Evolutionary conservation across 2,113 vertebrate genomes (phyloP), one percentile per base, ranked within the genome.

Genomic region (Acanthisitta chloris): DNA sequence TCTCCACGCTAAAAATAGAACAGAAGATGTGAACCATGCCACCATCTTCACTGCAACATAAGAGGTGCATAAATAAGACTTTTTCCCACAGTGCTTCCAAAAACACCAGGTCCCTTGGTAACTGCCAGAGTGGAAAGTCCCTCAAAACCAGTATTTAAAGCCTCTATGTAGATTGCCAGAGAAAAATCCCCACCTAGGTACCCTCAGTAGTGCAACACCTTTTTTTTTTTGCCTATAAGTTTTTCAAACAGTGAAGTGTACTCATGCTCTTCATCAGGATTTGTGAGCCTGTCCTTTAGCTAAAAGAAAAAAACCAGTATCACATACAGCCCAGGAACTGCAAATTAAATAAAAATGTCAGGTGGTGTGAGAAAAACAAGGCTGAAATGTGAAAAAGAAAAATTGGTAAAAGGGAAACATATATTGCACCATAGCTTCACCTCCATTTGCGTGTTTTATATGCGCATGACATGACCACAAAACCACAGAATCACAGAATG

Each of bases 381-480:
- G 23, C 12, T 81, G 29, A 89, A 93, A 77, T 49, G 23, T 54
- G n/a, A 49, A 58, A 80, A 86, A 38, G 20, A 33, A 42, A 92
- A 89, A 52, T 2, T 25, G 10, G 11, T 70, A 17, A 84, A 70
- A 91, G 15, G 25, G 15, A 67, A 88, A 73, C 12, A 28, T 28
- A 23, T 12, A 28, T 45, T 52, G 29, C 24, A 38, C 6, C 0
- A 0, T 26, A 64, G 15, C 42, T 69, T 73, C 54, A 57, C 19
- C 5, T 84, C 23, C 12, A 49, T 94, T 33, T 89, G 13, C 59
- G 33, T 55, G 31, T 51, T 72, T 70, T 2, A 0, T 26, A 29
- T 11, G 8, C 33, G 17, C 26, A 45, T 46, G 46, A 52, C 29
- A 29, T 9, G 15, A 65, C 19, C 70, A 54, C 0, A 31, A 38